Percentiles rank a stretch among this genome's conserved stretches.
Conservation (phyloP, 2,888 invertebrate species). For the Andrena bucephala region DNA sequence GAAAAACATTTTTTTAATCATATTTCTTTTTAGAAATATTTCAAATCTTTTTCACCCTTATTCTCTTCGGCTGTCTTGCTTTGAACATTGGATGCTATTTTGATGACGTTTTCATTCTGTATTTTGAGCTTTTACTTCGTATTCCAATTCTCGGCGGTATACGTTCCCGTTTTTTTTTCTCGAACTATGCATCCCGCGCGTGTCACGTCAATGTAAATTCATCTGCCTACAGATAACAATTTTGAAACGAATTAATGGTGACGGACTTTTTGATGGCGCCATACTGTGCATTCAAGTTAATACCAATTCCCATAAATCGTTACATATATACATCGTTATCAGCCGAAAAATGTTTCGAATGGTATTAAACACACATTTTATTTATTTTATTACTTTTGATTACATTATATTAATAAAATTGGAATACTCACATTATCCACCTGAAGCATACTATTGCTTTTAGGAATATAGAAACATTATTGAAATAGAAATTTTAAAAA, state of each 20-base stretch:
- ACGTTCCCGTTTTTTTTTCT: not conserved
- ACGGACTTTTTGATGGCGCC: slow-evolving; percentile 20
- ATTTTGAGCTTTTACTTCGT: slow-evolving; percentile 27
- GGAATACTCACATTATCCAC: too few species aligned
- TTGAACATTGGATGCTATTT: not conserved
- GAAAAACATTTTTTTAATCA: not conserved
- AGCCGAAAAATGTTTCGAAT: not conserved
- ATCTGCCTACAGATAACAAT: slow-evolving; percentile 29
- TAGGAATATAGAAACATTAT: too few species aligned
- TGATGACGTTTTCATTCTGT: slow-evolving; percentile 8
- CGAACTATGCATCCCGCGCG: slow-evolving; percentile 5
- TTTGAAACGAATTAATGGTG: slow-evolving; percentile 35
- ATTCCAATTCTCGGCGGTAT: slow-evolving; percentile 12
- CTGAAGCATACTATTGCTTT: too few species aligned
- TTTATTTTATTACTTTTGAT: not conserved
- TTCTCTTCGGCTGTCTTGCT: not conserved
- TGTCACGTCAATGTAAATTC: slow-evolving; percentile 28
- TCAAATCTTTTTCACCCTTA: not conserved
- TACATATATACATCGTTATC: slow-evolving; percentile 3
- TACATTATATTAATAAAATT: not conserved
- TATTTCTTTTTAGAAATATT: not conserved
- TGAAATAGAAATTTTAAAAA: too few species aligned
- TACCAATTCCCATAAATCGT: slow-evolving; percentile 22
- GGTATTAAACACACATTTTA: slow-evolving; percentile 3
- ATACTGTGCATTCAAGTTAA: slow-evolving; percentile 17